These are phyloP conservation scores for Tetrax tetrax DNA, from an alignment of 2,113 vertebrate species.

Conservation along the genomic window DNA sequence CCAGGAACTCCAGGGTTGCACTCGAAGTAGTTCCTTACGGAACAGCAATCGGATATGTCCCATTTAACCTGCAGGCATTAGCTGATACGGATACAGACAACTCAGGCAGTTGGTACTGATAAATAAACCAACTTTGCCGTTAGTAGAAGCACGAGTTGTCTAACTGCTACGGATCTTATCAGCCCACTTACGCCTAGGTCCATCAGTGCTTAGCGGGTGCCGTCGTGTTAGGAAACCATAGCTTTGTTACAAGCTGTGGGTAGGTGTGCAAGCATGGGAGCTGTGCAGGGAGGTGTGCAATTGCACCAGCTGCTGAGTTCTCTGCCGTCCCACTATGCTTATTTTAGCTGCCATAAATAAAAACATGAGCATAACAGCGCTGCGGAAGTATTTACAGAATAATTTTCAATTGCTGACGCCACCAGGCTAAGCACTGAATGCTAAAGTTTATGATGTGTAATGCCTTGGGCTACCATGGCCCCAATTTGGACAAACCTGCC, in stretches of 20 bases:
- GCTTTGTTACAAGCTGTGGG: background rate
- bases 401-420: slow-evolving; percentile 59
- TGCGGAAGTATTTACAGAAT: slow-evolving; percentile 68
- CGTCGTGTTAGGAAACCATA: background rate
- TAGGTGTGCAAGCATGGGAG: background rate
- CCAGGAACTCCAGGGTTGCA: background rate
- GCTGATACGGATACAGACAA: background rate
- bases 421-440: slow-evolving; percentile 61
- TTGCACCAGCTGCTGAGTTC: background rate
- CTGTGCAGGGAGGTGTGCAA: rapidly evolving
- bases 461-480: slow-evolving; percentile 74
- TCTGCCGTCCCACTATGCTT: background rate
- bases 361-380: slow-evolving; percentile 57
- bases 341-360: slow-evolving; percentile 74
- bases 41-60: background rate
- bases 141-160: background rate
- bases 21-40: background rate
- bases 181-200: background rate
- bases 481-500: slow-evolving; percentile 83
- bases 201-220: background rate
- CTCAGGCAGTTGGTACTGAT: background rate
- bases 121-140: background rate
- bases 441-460: slow-evolving; percentile 82
- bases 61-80: background rate
- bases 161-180: background rate